Base-by-base conservation (phyloP, 53 echinoderm and acorn worm species). In the Arbacia lixula region DNA sequence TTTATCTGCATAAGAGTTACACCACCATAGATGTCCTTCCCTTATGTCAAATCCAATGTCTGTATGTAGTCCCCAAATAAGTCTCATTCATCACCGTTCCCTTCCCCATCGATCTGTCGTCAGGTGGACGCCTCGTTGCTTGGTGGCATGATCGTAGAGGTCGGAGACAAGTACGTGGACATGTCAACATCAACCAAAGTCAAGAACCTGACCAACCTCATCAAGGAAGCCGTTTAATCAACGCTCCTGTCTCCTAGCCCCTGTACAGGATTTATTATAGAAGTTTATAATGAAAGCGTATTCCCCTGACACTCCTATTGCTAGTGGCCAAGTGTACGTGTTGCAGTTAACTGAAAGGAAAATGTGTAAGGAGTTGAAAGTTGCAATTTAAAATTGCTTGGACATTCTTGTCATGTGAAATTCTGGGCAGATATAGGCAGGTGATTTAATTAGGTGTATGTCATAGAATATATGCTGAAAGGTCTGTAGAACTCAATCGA, bases 111-210 rank as follows among this genome's bases (percentile, higher is more conserved):
- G 43, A 41, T 68, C 34, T 73, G 2, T 53, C 34, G 27, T 26
- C 82, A 93, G 94, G 87, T 97, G 14, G 98, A 97, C 43, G 85
- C 98, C 1, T 36, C 90, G n/a, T 56, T 97, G 34, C 38, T 97
- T 19, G 90, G 98, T 12, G 98, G 97, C 16, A 94, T 97, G 94
- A 83, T 97, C 35, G 98, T 94, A 3, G 93, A 97, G 61, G 87
- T 97, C 31, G 98, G 98, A 16, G 98, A 97, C 86, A 97, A 97
- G 64, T 97, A 97, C 63, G 86, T 94, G 3, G 98, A 97, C 86
- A 97, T 97, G 98, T 97, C 98, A 3, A 94, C 94, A 52, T 85
- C 94, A 22, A 83, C 88, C 52, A 92, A 94, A 66, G 93, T 96
- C 30, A 94, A 88, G 85, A 92, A 56, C 19, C 90, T 94, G 86